These are phyloP conservation scores for Anaspis maculata DNA, from an alignment of 2,888 invertebrate genomes.

Conservation along the genomic window DNA sequence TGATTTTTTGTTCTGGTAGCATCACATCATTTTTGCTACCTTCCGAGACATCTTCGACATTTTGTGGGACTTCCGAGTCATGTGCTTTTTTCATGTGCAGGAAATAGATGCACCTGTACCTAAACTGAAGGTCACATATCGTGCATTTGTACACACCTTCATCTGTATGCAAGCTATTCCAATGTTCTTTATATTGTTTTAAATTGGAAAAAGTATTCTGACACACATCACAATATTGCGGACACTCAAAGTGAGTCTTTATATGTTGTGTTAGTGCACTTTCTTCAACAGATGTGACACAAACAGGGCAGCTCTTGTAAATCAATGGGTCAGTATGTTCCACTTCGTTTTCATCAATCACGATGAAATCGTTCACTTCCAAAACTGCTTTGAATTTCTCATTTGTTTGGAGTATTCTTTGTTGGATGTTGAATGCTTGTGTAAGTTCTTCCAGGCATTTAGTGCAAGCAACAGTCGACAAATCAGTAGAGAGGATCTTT, in stretches of 20 bases:
- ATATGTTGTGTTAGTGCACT: constrained; percentile 7
- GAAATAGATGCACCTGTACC: too few species aligned
- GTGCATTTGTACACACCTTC: too few species aligned
- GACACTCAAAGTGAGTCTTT: constrained; percentile 7
- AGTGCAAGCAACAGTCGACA: constrained; percentile 19
- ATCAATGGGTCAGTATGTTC: background rate
- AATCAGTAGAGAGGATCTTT: constrained; percentile 9
- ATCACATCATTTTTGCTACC: background rate
- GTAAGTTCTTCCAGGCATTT: constrained; percentile 26
- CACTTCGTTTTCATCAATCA: constrained; percentile 4
- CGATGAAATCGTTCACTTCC: too few species aligned
- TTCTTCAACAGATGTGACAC: too few species aligned
- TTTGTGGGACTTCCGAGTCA: too few species aligned
- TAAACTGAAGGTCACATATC: too few species aligned
- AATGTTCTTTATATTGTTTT: too few species aligned
- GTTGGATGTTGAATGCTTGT: constrained; percentile 24
- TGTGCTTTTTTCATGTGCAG: too few species aligned
- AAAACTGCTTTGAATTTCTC: constrained; percentile 15
- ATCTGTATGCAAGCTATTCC: too few species aligned
- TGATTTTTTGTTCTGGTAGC: too few species aligned
- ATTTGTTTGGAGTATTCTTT: constrained; percentile 21
- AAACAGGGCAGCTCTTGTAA: constrained; percentile 4
- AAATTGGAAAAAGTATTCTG: too few species aligned
- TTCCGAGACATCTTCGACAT: background rate
- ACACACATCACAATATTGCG: too few species aligned